These are phyloP conservation scores for Halichoeres trimaculatus DNA, from an alignment of 2,113 vertebrate genomes.

Conservation along the genomic window DNA sequence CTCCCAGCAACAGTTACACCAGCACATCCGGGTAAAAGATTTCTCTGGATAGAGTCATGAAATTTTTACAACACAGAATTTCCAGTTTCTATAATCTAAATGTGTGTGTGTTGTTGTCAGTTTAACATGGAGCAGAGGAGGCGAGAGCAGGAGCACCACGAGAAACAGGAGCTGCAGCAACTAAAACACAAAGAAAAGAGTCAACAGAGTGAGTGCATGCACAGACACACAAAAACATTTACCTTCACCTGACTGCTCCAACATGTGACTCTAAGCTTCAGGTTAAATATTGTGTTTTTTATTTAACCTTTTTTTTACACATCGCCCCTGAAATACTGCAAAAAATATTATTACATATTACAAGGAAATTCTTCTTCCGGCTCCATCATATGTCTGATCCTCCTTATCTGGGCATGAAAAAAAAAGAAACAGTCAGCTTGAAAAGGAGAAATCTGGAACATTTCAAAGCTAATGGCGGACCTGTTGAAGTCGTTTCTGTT, in stretches of 20 bases:
- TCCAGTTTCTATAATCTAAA: neutral
- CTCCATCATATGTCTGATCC: no score
- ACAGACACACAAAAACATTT: slow-evolving; percentile 7
- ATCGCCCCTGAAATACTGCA: no score
- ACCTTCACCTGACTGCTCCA: neutral
- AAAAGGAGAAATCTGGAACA: no score
- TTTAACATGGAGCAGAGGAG: slow-evolving; percentile 88
- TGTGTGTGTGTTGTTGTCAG: slow-evolving; percentile 66
- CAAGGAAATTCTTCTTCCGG: no score
- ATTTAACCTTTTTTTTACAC: no score
- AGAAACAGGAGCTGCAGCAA: slow-evolving; percentile 91
- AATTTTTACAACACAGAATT: neutral
- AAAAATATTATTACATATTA: no score
- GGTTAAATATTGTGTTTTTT: neutral
- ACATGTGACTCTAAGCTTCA: slow-evolving; percentile 3
- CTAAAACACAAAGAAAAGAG: slow-evolving; percentile 96
- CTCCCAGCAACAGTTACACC: slow-evolving; percentile 88
- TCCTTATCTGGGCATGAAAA: no score
- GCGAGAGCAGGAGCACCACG: slow-evolving; percentile 86
- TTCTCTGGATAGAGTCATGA: neutral
- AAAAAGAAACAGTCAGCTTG: no score
- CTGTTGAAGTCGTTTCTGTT: neutral
- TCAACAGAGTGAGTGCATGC: slow-evolving; percentile 88
- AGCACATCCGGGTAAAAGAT: slow-evolving; percentile 84
- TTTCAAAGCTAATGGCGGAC: no score